phyloP scores from a whole-genome alignment of 2,797 vertebrate genomes.

The Rhynchotus rufescens region DNA sequence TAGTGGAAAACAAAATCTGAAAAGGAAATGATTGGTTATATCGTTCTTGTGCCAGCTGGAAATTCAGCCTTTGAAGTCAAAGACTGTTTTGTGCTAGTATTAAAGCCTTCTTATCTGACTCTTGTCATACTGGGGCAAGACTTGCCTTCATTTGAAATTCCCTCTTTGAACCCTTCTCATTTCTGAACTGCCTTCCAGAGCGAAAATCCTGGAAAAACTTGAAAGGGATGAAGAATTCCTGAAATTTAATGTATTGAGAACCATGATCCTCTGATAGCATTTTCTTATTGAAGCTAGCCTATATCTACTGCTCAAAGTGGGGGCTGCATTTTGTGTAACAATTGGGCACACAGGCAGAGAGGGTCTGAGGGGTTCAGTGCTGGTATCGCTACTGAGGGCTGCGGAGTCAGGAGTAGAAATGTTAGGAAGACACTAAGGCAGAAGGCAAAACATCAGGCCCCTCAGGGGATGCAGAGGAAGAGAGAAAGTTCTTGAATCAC shows the following conservation, averaged over 20 bases:
- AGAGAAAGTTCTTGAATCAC: background rate
- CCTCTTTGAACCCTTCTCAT: constrained; percentile 5
- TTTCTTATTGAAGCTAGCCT: background rate
- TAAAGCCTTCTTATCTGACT: constrained; percentile 43
- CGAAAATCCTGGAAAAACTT: background rate
- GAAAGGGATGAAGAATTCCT: background rate
- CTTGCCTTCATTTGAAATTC: background rate
- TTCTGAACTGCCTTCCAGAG: constrained; percentile 1
- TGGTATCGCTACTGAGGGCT: background rate
- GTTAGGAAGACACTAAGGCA: background rate
- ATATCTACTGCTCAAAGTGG: background rate
- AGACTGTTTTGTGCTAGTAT: background rate
- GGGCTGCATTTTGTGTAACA: background rate
- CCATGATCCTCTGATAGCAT: background rate
- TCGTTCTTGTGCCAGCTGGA: background rate
- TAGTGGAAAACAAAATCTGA: constrained; percentile 46
- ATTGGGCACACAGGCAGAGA: background rate
- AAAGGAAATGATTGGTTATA: constrained; percentile 7
- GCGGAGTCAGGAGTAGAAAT: background rate
- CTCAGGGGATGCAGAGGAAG: background rate
- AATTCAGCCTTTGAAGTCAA: constrained; percentile 53
- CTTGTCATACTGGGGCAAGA: background rate
- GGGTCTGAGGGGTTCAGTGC: background rate
- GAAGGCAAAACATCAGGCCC: background rate
- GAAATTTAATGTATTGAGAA: background rate